Evolutionary conservation across 2,797 vertebrate genomes (phyloP), one percentile per base, ranked within the genome.

Genomic region (Acrocephalus scirpaceus): DNA sequence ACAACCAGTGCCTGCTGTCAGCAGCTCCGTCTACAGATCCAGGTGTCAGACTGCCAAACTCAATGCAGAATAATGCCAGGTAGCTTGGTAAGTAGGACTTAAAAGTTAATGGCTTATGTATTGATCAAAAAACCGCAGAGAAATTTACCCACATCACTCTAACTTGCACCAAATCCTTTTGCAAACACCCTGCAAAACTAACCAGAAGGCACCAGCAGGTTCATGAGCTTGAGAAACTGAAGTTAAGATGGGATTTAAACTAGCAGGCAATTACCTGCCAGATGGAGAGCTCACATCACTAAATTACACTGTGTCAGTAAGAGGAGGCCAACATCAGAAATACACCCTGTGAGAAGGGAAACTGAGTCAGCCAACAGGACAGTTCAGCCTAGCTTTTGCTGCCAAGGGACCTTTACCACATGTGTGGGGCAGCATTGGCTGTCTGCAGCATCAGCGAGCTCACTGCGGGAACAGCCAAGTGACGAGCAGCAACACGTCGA

Each of bases 241-340:
- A 95, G 74, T 74, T 84, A 95, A 94, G 82, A 96, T 0, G 36
- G 88, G 90, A 96, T 95, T 96, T 95, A 88, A 96, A 86, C 78
- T 70, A 84, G 67, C 51, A 83, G 90, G 76, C 64, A 94, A 93
- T 95, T 89, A 96, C n/a, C 80, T 93, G 73, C 73, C 95, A 96
- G 91, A 95, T 88, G 73, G 89, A 88, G 75, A 91, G 75, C 85
- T 86, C 89, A 65, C 71, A 53, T 18, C n/a, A 54, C 79, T 92
- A 78, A 91, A 85, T 70, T 92, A 71, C 21, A 13, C 78, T 0
- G 26, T 11, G 32, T 30, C 84, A 90, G 51, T 82, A 75, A 53
- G 80, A 70, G 62, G 71, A 80, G 72, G n/a, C 54, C 54, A 70
- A 36, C 56, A 48, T 18, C 60, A 81, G 77, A 94, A 90, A 89